Evolutionary conservation across 2,888 invertebrate genomes (phyloP).

Genomic region (Monoplex corrugatus): DNA sequence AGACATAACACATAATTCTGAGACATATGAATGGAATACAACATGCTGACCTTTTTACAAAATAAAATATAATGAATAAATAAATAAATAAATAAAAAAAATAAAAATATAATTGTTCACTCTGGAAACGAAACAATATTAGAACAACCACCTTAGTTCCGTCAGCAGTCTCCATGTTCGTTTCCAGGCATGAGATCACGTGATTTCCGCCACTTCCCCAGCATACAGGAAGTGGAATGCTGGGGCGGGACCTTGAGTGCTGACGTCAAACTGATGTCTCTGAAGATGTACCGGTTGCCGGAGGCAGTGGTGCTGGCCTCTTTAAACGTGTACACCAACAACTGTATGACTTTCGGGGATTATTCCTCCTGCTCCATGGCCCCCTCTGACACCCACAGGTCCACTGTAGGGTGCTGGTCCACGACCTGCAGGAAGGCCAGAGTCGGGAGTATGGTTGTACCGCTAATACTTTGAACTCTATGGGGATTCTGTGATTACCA

Average conservation of each 20-base stretch:
- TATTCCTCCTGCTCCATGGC: slow-evolving; percentile 18
- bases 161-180: too few species aligned
- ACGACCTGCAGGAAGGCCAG: slow-evolving; percentile 20
- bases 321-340: slow-evolving; percentile 28
- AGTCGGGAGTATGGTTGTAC: slow-evolving; percentile 36
- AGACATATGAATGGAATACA: too few species aligned
- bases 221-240: slow-evolving; percentile 51
- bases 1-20: too few species aligned
- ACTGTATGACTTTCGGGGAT: slow-evolving; percentile 28
- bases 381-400: background rate
- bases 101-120: too few species aligned
- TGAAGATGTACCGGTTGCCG: background rate
- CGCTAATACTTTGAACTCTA: slow-evolving; percentile 29
- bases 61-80: too few species aligned
- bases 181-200: slow-evolving; percentile 45
- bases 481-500: background rate
- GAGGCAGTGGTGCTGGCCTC: slow-evolving; percentile 4
- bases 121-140: too few species aligned
- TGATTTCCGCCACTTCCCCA: slow-evolving; percentile 27
- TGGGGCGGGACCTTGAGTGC: slow-evolving; percentile 18
- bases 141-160: too few species aligned
- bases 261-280: slow-evolving; percentile 38
- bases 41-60: too few species aligned
- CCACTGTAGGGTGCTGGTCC: slow-evolving; percentile 27
- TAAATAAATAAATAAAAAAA: too few species aligned